phyloP scores from a whole-genome alignment of 2,113 vertebrate genomes.

The Catharus bicknelli region DNA sequence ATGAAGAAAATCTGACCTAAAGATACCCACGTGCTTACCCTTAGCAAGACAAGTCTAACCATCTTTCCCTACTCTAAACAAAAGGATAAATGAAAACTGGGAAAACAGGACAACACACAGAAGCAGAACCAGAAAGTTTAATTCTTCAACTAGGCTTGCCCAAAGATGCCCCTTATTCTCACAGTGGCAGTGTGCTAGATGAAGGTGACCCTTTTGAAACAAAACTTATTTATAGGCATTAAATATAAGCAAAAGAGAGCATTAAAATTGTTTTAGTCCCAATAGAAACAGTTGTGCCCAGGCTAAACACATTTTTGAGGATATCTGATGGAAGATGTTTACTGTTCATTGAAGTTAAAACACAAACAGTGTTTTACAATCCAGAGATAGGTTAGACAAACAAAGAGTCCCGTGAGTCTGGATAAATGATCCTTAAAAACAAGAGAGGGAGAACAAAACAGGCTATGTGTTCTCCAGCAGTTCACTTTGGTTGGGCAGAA shows the following conservation, averaged over 20 bases:
- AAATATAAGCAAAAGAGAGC: conserved; percentile 2
- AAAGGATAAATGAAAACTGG: neutral
- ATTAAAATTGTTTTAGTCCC: neutral
- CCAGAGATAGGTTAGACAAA: neutral
- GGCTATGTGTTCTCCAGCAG: neutral
- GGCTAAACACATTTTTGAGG: neutral
- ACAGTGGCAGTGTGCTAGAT: neutral
- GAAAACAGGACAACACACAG: neutral
- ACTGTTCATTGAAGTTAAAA: neutral
- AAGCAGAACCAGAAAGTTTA: neutral
- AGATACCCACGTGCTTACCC: neutral
- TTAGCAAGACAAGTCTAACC: neutral
- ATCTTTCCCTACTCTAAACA: neutral
- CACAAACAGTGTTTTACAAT: neutral
- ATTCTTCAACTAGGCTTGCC: neutral
- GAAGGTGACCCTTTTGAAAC: neutral
- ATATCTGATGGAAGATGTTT: neutral
- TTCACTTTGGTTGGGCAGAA: neutral
- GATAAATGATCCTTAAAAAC: neutral
- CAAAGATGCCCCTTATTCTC: neutral
- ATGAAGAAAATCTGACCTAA: neutral
- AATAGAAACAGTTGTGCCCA: neutral
- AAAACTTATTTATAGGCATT: neutral
- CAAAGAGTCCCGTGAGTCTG: neutral
- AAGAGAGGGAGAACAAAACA: neutral